Evolutionary conservation across 2,888 invertebrate genomes (phyloP).

Genomic region (Cataglyphis rosenhaueri): DNA sequence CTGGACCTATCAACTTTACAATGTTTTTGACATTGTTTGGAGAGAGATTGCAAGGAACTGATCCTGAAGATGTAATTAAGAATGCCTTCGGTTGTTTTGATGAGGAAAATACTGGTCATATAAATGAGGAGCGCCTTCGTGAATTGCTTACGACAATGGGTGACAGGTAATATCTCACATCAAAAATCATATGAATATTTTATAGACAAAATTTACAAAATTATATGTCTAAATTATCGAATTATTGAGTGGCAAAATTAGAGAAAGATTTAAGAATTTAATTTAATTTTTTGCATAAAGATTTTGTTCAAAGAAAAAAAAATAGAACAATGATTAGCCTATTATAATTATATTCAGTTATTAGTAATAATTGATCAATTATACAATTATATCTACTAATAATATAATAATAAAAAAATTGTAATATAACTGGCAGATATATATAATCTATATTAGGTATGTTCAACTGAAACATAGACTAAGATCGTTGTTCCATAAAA

Average conservation of each 20-base stretch:
- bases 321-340: background rate
- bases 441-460: background rate
- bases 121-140: conserved; percentile 97
- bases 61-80: conserved; percentile 99
- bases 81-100: conserved; percentile 99
- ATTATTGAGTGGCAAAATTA: background rate
- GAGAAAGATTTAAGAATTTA: conserved; percentile 1
- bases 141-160: conserved; percentile 99
- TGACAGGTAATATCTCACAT: conserved; percentile 88
- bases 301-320: background rate
- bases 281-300: background rate
- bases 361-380: background rate
- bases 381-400: background rate
- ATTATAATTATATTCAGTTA: no score
- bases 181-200: background rate
- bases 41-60: conserved; percentile 98
- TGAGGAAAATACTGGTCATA: conserved; percentile 96
- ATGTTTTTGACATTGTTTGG: conserved; percentile 99
- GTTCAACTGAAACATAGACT: no score
- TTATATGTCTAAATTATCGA: background rate
- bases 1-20: conserved; percentile 99
- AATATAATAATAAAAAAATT: background rate
- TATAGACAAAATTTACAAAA: background rate
- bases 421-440: background rate
- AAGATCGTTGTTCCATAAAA: no score